Conservation (phyloP, 2,113 vertebrate genomes). For the Urocolius indicus region DNA sequence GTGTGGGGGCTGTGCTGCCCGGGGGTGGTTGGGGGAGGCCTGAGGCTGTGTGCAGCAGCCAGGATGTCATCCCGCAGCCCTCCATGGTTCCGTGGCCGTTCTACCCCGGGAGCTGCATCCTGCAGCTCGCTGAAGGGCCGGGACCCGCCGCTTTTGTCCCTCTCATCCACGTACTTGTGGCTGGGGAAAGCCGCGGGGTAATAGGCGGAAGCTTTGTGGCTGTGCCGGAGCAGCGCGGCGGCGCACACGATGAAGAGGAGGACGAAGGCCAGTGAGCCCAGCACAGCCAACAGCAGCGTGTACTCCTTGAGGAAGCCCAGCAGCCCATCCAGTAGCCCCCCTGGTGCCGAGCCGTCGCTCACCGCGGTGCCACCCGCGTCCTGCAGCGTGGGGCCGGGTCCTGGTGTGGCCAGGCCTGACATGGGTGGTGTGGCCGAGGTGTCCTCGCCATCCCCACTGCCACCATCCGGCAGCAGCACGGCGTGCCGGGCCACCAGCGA, state of each 20-base stretch:
- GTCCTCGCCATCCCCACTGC: conserved; percentile 80
- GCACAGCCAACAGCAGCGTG: conserved; percentile 88
- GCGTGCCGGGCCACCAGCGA: neutral
- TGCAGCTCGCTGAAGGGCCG: conserved; percentile 81
- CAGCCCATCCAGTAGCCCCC: conserved; percentile 82
- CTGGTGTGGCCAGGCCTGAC: neutral
- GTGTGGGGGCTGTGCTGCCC: conserved; percentile 36
- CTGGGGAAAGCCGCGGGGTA: conserved; percentile 89
- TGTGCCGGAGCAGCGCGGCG: conserved; percentile 88
- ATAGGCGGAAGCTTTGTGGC: conserved; percentile 91
- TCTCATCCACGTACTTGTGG: conserved; percentile 84
- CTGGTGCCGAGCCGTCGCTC: conserved; percentile 79
- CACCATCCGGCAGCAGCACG: conserved; percentile 53
- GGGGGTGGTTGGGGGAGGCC: conserved; percentile 76
- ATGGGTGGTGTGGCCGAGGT: conserved; percentile 77
- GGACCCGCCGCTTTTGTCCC: conserved; percentile 72
- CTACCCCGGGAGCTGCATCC: conserved; percentile 52
- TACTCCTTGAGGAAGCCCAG: conserved; percentile 91
- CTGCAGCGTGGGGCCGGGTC: neutral
- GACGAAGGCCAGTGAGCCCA: conserved; percentile 89
- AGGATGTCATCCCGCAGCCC: conserved; percentile 86
- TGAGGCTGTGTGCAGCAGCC: conserved; percentile 85
- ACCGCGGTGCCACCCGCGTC: conserved; percentile 68
- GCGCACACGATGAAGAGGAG: conserved; percentile 93
- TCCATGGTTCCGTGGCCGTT: conserved; percentile 77